These are phyloP conservation scores for Pangasius djambal DNA, from an alignment of 2,797 vertebrate species.

Conservation along the genomic window DNA sequence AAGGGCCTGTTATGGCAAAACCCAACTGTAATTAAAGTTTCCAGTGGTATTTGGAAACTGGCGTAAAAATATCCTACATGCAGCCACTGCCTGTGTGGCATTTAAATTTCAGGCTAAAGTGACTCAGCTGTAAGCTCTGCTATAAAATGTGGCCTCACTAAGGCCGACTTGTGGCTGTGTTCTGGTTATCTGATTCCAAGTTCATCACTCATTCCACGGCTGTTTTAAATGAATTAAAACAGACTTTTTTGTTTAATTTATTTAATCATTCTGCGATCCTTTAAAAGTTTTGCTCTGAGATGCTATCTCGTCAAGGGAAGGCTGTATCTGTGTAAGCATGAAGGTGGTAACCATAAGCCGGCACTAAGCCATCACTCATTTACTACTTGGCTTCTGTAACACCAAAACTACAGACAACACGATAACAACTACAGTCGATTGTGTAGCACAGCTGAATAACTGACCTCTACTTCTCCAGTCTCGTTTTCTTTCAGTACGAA, in stretches of 20 bases:
- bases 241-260: not conserved
- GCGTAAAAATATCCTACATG: not conserved
- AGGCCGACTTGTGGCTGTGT: not conserved
- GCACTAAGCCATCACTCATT: not conserved
- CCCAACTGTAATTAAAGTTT: not conserved
- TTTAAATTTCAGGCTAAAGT: not conserved
- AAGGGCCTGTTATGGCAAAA: not conserved
- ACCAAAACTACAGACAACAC: not conserved
- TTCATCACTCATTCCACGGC: not conserved
- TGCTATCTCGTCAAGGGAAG: not conserved
- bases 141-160: not conserved
- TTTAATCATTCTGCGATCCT: not conserved
- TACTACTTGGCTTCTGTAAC: not conserved
- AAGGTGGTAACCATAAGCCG: not conserved
- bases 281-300: not conserved
- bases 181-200: not conserved
- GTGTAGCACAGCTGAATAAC: slow-evolving; percentile 10
- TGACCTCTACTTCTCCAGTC: slow-evolving; percentile 93
- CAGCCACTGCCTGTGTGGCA: not conserved
- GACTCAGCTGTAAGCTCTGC: not conserved
- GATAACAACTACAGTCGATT: not conserved
- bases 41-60: not conserved
- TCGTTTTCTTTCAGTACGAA: slow-evolving; percentile 97
- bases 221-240: not conserved
- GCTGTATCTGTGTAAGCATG: not conserved